Conservation (phyloP, 2,113 vertebrate species). For the Numenius arquata region DNA sequence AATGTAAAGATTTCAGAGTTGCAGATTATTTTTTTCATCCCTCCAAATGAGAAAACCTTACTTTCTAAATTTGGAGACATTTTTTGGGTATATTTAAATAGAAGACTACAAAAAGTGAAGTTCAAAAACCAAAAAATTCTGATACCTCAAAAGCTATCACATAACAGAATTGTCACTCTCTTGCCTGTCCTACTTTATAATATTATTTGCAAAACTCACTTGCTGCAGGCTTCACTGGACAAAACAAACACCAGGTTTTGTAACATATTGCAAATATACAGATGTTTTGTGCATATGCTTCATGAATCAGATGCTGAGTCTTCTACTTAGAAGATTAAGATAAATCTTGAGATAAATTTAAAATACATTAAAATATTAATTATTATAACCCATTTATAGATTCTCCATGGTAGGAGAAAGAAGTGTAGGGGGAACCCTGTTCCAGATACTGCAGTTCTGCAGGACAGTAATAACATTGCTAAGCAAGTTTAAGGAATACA, state of each 20-base stretch:
- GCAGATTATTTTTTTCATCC: neutral
- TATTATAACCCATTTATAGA: neutral
- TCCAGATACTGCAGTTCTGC: neutral
- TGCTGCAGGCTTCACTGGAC: neutral
- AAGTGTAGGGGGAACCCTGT: neutral
- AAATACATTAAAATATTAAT: neutral
- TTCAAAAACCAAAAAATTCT: neutral
- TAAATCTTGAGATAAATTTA: neutral
- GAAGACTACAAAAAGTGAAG: neutral
- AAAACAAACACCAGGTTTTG: neutral
- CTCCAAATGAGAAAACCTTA: neutral
- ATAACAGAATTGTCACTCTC: neutral
- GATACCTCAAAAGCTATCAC: neutral
- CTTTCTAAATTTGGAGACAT: neutral
- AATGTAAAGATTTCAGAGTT: neutral
- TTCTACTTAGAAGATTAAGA: neutral
- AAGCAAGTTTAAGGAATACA: neutral
- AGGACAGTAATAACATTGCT: neutral
- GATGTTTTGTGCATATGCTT: neutral
- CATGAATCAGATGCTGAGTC: neutral
- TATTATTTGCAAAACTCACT: neutral
- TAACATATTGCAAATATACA: neutral
- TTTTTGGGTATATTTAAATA: neutral
- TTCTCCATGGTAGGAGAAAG: neutral
- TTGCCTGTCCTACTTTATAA: neutral